Base-by-base conservation (phyloP, 2,888 invertebrate genomes). In the Branchinecta sandiegonensis region DNA sequence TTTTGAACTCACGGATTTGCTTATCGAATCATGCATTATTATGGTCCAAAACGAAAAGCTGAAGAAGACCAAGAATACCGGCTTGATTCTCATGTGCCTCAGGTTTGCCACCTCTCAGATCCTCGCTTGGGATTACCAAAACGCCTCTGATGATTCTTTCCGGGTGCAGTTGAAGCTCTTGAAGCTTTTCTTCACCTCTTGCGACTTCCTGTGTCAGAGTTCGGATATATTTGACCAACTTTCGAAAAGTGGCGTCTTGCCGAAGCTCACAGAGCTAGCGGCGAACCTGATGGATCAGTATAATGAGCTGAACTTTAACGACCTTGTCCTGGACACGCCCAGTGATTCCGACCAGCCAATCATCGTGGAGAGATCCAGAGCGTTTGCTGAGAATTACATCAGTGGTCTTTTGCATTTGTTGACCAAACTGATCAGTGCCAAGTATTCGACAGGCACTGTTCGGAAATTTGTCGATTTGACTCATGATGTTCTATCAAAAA, bases 61-160 rank as follows among this genome's bases (percentile, higher is more conserved):
- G 12, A 56, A 56, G 23, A 56, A 56, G 23, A 23, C 23, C 14
- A 56, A 56, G 63, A 56, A 56, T 56, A 17, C n/a, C 8, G 10
- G 23, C 23, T 56, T 56, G 63, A 8, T 23, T 56, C 23, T 56
- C 8, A n/a, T 56, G 23, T 56, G 63, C 23, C 23, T 56, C 8
- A 56, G 23, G 8, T 56, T 56, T 10, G n/a, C 63, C 23, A 17
- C 63, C 23, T 56, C 63, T 56, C 63, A 56, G 63, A n/a, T 56
- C 23, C 63, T 56, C 63, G n/a, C 23, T 17, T 56, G 63, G 63
- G 63, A 56, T n/a, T 56, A 17, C 11, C 63, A 56, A 56, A 56
- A 56, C 23, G 63, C 63, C 8, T 56, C 63, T 10, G 63, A 56
- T 9, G 63, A 23, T 17, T 56, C 63, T 56, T 56, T n/a, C 63